Percentiles rank a stretch among this genome's conserved stretches.
phyloP scores from a whole-genome alignment of 1,140 invertebrate species.

The Lepidurus packardi region DNA sequence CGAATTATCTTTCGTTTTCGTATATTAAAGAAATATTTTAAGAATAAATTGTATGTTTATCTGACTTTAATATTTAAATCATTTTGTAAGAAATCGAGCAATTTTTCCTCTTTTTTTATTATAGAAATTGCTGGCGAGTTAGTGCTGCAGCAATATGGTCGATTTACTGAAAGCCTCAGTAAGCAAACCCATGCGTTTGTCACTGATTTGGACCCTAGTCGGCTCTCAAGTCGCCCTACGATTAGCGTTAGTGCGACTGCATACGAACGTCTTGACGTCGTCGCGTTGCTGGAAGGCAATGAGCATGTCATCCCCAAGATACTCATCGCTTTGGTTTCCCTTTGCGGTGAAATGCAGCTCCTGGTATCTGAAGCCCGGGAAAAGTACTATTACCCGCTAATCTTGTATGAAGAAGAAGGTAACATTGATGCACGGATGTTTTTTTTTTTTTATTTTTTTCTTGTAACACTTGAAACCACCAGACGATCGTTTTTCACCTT shows the following conservation, averaged over 20 bases:
- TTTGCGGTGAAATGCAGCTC: background rate
- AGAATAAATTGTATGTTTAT: no score
- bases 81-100: no score
- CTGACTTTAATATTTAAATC: no score
- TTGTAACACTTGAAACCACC: background rate
- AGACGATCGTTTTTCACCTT: background rate
- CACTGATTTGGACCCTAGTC: constrained; percentile 13
- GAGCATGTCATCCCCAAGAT: background rate
- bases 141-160: background rate
- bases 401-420: background rate
- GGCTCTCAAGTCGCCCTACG: background rate
- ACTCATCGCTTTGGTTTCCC: background rate
- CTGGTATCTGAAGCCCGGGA: background rate
- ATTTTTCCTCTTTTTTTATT: background rate
- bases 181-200: background rate
- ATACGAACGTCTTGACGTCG: constrained; percentile 2
- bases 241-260: background rate
- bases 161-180: background rate
- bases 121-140: background rate
- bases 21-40: no score
- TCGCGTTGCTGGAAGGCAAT: background rate
- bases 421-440: background rate
- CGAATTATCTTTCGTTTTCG: no score
- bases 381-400: background rate
- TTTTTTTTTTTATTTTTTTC: background rate